These are phyloP conservation scores for Dufourea novaeangliae DNA, from an alignment of 1,140 invertebrate species.

Conservation along the genomic window DNA sequence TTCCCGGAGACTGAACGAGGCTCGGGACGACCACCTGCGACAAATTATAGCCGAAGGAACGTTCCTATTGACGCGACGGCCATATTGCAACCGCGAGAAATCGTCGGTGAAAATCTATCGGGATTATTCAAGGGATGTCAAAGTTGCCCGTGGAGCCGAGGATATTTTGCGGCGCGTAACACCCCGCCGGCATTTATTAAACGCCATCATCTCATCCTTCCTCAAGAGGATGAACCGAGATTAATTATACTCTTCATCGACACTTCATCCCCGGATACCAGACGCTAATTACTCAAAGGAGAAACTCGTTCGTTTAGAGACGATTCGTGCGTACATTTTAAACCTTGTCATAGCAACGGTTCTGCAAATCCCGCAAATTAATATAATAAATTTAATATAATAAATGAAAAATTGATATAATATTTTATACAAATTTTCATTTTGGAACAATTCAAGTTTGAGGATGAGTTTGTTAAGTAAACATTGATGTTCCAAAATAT, in stretches of 20 bases:
- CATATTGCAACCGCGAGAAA: constrained; percentile 26
- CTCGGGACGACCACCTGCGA: constrained; percentile 28
- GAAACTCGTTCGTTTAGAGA: too few relatives aligned
- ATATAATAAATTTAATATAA: too few relatives aligned
- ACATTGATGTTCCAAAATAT: too few relatives aligned
- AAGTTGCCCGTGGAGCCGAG: not conserved
- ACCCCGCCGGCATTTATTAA: constrained; percentile 28
- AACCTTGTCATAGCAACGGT: too few relatives aligned
- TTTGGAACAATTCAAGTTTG: too few relatives aligned
- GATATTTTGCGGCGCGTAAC: constrained; percentile 18
- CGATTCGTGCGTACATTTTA: too few relatives aligned
- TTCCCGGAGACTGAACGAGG: constrained; percentile 36
- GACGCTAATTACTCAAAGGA: constrained; percentile 56
- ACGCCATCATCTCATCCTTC: not conserved
- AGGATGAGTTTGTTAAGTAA: too few relatives aligned
- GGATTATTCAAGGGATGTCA: constrained; percentile 7
- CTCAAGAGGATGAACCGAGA: constrained; percentile 16
- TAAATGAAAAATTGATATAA: too few relatives aligned
- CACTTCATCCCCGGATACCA: constrained; percentile 9
- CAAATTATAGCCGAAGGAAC: constrained; percentile 53
- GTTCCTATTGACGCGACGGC: constrained; percentile 8
- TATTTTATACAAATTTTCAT: too few relatives aligned
- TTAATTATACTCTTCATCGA: constrained; percentile 49
- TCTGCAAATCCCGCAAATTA: too few relatives aligned
- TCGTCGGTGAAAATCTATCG: constrained; percentile 33